These are phyloP conservation scores for Lethenteron reissneri DNA, from an alignment of 2,113 vertebrate species.

Conservation along the genomic window DNA sequence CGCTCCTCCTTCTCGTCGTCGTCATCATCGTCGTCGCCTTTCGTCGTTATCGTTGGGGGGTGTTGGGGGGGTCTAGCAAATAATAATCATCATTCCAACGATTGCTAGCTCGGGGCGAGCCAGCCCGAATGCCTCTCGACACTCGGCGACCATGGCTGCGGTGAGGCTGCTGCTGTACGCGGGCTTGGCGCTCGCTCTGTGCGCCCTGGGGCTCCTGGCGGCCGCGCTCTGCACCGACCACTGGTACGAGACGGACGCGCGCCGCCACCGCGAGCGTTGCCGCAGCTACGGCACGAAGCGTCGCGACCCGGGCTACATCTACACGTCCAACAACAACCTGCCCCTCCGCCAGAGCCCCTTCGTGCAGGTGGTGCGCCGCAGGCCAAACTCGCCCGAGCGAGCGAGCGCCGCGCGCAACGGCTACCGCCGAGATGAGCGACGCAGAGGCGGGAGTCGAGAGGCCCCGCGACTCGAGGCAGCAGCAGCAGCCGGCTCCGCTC, in stretches of 20 bases:
- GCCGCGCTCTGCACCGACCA: constrained; percentile 65
- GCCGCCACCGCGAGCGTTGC: constrained; percentile 53
- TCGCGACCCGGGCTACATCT: constrained; percentile 56
- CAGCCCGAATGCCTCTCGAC: constrained; percentile 4
- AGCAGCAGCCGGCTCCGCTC: not conserved
- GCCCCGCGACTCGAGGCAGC: not conserved
- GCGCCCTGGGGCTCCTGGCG: constrained; percentile 41
- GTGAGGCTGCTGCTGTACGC: constrained; percentile 56
- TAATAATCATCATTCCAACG: no score
- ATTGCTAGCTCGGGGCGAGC: not conserved
- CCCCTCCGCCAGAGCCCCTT: constrained; percentile 34
- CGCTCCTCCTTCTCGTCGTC: no score
- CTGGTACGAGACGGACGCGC: constrained; percentile 66
- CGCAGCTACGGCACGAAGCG: constrained; percentile 56
- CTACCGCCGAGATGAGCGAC: not conserved
- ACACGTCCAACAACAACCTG: constrained; percentile 51
- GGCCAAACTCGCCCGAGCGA: not conserved
- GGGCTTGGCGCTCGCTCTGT: constrained; percentile 48
- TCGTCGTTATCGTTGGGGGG: no score
- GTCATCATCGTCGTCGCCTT: no score
- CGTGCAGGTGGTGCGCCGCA: constrained; percentile 3
- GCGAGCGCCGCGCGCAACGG: not conserved
- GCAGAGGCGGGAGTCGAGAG: not conserved
- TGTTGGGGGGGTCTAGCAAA: no score
- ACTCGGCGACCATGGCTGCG: constrained; percentile 44